Percentiles rank a stretch among this genome's conserved stretches.
Evolutionary conservation across 2,888 invertebrate genomes (phyloP).

Genomic region (Aphodius granarius): DNA sequence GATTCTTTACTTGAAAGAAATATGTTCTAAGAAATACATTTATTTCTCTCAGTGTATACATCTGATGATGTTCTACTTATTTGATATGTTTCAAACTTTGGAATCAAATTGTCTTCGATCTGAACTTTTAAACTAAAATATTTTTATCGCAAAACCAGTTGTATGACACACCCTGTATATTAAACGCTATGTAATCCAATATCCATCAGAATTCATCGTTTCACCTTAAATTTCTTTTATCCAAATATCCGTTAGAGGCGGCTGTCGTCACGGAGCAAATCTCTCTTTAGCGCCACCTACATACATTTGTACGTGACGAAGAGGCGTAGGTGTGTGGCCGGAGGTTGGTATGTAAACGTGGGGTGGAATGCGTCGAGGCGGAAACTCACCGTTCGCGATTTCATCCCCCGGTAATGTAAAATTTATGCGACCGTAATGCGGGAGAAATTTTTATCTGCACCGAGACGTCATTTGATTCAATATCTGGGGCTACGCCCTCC

Average conservation of each 20-base stretch:
- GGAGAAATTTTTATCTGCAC: constrained; percentile 10
- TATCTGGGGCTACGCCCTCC: background rate
- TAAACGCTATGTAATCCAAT: no score
- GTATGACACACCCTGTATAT: no score
- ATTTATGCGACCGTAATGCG: constrained; percentile 14
- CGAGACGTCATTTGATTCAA: constrained; percentile 11
- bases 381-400: background rate
- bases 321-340: background rate
- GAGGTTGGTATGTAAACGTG: background rate
- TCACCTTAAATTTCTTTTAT: no score
- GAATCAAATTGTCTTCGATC: no score
- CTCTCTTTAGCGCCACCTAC: background rate
- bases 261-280: background rate
- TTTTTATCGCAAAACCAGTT: no score
- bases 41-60: no score
- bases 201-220: no score
- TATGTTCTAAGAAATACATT: no score
- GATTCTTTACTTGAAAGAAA: no score
- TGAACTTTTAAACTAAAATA: no score
- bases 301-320: background rate
- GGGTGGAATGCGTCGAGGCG: background rate
- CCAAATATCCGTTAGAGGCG: background rate
- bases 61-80: no score
- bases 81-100: no score
- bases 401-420: background rate